These are phyloP conservation scores for Phortica okadai DNA, from an alignment of 2,888 invertebrate genomes.

Conservation along the genomic window DNA sequence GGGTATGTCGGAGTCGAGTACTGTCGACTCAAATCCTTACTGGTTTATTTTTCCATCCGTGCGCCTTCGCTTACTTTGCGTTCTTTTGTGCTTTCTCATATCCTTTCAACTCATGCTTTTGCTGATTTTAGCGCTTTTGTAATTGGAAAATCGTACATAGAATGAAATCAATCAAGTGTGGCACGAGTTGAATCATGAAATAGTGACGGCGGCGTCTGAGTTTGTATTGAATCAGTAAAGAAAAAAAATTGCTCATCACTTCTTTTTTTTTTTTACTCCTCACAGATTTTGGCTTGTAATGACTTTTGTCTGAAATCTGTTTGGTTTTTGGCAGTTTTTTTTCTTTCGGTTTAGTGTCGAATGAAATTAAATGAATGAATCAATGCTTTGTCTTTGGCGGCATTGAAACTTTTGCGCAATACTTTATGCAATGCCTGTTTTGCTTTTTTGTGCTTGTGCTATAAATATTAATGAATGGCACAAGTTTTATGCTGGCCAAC, in stretches of 20 bases:
- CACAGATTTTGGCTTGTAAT: not conserved
- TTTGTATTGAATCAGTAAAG: not conserved
- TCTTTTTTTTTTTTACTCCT: not conserved
- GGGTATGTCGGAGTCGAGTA: too few species aligned
- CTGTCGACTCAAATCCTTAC: too few species aligned
- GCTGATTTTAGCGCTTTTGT: constrained; percentile 66
- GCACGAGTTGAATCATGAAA: constrained; percentile 33
- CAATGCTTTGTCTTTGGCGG: not conserved
- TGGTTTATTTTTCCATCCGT: not conserved
- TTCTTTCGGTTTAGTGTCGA: not conserved
- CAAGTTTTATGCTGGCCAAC: not conserved
- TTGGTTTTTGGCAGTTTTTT: not conserved
- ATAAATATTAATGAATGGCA: constrained; percentile 8
- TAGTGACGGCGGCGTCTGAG: not conserved
- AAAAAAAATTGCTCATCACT: not conserved
- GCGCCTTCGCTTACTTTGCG: not conserved
- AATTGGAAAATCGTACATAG: constrained; percentile 73
- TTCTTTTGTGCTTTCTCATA: constrained; percentile 10
- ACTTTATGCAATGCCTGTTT: not conserved
- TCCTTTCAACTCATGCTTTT: constrained; percentile 45
- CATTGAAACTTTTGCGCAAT: not conserved
- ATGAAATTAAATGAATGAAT: not conserved
- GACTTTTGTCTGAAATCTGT: not conserved
- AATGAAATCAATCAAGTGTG: constrained; percentile 74
- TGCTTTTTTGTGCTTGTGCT: not conserved